These are phyloP conservation scores for Halyomorpha halys DNA, from an alignment of 1,140 invertebrate species.

Conservation along the genomic window DNA sequence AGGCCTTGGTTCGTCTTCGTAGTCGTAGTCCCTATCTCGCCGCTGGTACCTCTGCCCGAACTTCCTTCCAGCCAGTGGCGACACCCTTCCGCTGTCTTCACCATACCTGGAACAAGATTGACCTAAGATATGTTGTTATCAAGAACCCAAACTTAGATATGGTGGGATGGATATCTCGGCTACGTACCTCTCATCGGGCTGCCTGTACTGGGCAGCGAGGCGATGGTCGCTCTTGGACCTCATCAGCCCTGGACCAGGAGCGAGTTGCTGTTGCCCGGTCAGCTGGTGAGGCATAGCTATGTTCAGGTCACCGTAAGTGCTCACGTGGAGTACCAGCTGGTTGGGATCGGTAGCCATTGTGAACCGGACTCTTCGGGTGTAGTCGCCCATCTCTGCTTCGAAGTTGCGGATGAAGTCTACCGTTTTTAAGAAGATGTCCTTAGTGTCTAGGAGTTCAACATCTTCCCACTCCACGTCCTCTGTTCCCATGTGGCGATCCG, in stretches of 20 bases:
- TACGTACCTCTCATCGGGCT: conserved; percentile 60
- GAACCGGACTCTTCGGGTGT: conserved; percentile 71
- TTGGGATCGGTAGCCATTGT: conserved; percentile 81
- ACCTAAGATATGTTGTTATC: no score
- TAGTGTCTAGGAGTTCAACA: conserved; percentile 80
- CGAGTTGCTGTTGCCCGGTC: conserved; percentile 43
- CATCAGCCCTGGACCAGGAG: conserved; percentile 63
- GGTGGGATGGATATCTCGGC: no score
- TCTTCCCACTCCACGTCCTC: conserved; percentile 74
- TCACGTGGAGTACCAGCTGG: conserved; percentile 71
- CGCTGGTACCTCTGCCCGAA: conserved; percentile 50
- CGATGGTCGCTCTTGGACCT: conserved; percentile 88
- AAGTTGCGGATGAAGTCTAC: conserved; percentile 89
- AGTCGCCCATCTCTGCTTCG: conserved; percentile 83
- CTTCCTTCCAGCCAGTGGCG: conserved; percentile 54
- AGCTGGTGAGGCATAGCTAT: conserved; percentile 51
- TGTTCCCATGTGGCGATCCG: conserved; percentile 86
- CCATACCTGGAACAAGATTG: conserved; percentile 29
- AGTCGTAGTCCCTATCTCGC: conserved; percentile 42
- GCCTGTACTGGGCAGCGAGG: conserved; percentile 75
- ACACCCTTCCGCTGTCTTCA: conserved; percentile 43
- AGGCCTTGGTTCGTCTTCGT: conserved; percentile 45
- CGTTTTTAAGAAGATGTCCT: conserved; percentile 87
- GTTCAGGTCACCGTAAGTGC: conserved; percentile 72
- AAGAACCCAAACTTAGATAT: no score